phyloP scores from a whole-genome alignment of 2,797 vertebrate species.

The Girardinus metallicus region DNA sequence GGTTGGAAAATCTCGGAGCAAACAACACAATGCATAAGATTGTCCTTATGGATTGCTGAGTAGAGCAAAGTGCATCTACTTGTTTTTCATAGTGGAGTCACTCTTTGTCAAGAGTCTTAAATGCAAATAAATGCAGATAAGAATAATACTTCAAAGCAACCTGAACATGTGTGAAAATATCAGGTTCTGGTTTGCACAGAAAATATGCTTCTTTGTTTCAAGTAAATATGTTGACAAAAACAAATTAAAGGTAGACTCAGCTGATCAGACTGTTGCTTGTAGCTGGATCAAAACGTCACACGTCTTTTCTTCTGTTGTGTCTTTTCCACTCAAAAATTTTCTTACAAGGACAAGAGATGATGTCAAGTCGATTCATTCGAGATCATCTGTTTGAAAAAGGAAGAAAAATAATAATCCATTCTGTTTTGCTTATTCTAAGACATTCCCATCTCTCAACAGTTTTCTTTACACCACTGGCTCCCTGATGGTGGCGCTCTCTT shows the following conservation, averaged over 20 bases:
- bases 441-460: conserved; percentile 69
- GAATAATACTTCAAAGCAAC: background rate
- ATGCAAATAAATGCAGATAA: no score
- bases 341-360: background rate
- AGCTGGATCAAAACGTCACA: background rate
- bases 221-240: background rate
- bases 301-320: background rate
- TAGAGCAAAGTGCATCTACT: background rate
- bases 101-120: background rate
- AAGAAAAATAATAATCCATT: background rate
- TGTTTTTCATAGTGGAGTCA: background rate
- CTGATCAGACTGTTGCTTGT: background rate
- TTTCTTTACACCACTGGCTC: conserved; percentile 83
- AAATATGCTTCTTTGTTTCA: background rate
- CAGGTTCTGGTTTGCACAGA: background rate
- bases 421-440: background rate
- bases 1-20: background rate
- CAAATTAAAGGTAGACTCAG: background rate
- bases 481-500: conserved; percentile 84
- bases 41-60: background rate
- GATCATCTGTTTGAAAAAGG: background rate
- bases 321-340: background rate
- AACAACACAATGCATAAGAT: background rate
- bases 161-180: no score
- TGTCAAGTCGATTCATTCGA: background rate